Conservation (phyloP, 2,797 vertebrate species). For the Pipistrellus pipistrellus region DNA sequence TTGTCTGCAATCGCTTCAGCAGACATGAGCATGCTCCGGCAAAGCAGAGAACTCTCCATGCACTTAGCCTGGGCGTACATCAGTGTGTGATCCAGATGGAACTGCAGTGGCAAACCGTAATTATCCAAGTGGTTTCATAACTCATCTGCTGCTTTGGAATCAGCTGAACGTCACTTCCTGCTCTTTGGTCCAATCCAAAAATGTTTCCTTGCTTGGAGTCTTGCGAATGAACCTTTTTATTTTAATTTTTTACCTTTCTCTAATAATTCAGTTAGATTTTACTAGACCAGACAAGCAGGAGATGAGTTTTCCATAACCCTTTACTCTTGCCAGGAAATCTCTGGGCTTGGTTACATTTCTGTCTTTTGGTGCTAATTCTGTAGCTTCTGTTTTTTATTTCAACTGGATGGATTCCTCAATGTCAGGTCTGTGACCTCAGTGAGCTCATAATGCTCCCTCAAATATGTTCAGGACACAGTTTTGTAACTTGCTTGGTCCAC, state of each 20-base stretch:
- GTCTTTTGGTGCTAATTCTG: constrained; percentile 78
- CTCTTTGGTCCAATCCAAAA: constrained; percentile 45
- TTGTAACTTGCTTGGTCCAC: constrained; percentile 36
- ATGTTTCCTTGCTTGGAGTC: constrained; percentile 65
- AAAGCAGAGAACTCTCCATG: background rate
- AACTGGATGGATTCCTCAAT: constrained; percentile 69
- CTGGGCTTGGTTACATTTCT: constrained; percentile 75
- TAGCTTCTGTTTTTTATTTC: constrained; percentile 77
- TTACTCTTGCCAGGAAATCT: constrained; percentile 81
- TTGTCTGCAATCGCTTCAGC: constrained; percentile 4
- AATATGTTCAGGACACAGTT: constrained; percentile 16
- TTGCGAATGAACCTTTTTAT: constrained; percentile 69
- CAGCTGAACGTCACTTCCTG: constrained; percentile 23
- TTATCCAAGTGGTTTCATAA: constrained; percentile 70
- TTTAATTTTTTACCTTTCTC: constrained; percentile 76
- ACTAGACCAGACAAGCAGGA: constrained; percentile 80
- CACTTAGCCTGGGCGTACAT: background rate
- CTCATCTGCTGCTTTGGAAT: constrained; percentile 69
- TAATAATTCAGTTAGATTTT: constrained; percentile 84
- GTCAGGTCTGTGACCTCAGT: constrained; percentile 62
- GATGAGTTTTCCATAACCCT: constrained; percentile 82
- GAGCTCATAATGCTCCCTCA: constrained; percentile 43
- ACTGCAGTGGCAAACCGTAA: background rate
- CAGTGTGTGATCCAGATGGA: background rate
- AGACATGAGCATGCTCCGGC: background rate